phyloP scores from a whole-genome alignment of 2,888 invertebrate species.

The Dryadula phaetusa region DNA sequence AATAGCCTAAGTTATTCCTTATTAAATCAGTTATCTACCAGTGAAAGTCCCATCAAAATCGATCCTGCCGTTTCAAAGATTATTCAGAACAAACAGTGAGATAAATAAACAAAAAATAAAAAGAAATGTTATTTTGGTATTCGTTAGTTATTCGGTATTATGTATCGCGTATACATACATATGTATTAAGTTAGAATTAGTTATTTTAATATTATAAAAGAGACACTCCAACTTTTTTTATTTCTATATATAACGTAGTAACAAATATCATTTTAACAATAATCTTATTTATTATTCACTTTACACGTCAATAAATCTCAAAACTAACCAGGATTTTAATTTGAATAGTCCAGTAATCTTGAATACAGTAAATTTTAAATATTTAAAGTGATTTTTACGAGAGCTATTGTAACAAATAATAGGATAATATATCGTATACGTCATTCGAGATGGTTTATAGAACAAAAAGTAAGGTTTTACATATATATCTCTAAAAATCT shows the following conservation, averaged over 20 bases:
- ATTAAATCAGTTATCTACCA: too few species aligned
- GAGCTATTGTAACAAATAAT: slow-evolving; percentile 43
- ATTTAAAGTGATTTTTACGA: slow-evolving; percentile 23
- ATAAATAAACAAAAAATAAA: too few species aligned
- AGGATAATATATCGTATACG: slow-evolving; percentile 62
- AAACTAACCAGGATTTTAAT: slow-evolving; percentile 22
- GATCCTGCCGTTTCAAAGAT: too few species aligned
- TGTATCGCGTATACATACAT: too few species aligned
- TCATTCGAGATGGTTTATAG: slow-evolving; percentile 68
- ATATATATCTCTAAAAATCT: slow-evolving; percentile 81
- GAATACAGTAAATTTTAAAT: slow-evolving; percentile 16
- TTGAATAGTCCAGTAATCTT: neutral
- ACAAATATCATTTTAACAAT: neutral
- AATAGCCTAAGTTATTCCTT: too few species aligned
- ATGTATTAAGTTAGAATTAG: too few species aligned
- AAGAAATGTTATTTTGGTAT: too few species aligned
- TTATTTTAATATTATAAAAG: too few species aligned
- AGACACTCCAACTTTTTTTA: too few species aligned
- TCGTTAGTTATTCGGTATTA: too few species aligned
- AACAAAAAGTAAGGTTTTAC: slow-evolving; percentile 66
- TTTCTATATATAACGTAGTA: neutral
- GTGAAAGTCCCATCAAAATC: too few species aligned
- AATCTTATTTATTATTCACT: slow-evolving; percentile 14
- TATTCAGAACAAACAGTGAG: too few species aligned
- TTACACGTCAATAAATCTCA: slow-evolving; percentile 23